Percentiles rank a stretch among this genome's conserved stretches.
Evolutionary conservation across 2,113 vertebrate genomes (phyloP).

Genomic region (Pollimyrus isidori): DNA sequence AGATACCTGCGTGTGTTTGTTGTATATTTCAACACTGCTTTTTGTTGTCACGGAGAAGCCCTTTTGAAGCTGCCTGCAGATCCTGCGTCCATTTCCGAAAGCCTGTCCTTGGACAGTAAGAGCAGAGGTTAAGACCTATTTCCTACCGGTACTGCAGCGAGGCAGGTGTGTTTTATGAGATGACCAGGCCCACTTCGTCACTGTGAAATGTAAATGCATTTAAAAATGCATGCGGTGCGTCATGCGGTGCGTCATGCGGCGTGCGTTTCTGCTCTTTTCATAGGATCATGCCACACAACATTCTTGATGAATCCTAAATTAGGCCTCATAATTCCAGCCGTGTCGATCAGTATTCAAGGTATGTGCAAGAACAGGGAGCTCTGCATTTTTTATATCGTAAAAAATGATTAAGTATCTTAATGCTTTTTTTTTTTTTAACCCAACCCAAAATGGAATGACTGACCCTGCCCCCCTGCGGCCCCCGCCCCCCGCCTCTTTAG

Average conservation of each 20-base stretch:
- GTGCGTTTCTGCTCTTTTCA: background rate
- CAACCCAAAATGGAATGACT: background rate
- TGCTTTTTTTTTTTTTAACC: background rate
- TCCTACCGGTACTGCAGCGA: background rate
- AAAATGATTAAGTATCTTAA: background rate
- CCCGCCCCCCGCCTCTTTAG: background rate
- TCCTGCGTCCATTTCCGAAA: constrained; percentile 10
- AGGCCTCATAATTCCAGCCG: background rate
- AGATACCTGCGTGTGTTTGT: constrained; percentile 49
- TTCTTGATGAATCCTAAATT: background rate
- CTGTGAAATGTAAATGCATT: constrained; percentile 11
- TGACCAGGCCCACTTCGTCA: background rate
- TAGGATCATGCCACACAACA: background rate
- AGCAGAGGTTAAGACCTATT: constrained; percentile 16
- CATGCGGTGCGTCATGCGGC: background rate
- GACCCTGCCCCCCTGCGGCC: background rate
- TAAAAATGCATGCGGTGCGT: background rate
- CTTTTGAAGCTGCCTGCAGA: background rate
- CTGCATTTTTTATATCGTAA: background rate
- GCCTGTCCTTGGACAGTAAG: constrained; percentile 17
- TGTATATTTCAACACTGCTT: background rate
- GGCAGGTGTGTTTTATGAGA: background rate
- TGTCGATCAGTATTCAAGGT: constrained; percentile 5
- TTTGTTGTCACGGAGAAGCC: background rate
- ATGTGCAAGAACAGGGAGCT: background rate